These are phyloP conservation scores for Parnassius apollo DNA, from an alignment of 2,888 invertebrate species.

Conservation along the genomic window DNA sequence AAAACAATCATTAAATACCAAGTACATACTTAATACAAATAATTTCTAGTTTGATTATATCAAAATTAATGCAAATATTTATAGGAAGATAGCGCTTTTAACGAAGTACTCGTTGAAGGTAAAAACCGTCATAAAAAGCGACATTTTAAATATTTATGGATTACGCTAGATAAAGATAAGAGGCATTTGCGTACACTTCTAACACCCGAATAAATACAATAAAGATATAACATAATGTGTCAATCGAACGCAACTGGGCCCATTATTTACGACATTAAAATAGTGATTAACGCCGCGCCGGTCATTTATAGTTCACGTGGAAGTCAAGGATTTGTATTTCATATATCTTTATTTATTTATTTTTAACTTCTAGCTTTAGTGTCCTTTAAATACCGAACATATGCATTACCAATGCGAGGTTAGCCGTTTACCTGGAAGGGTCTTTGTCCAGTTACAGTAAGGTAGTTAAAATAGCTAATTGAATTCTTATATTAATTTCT, in stretches of 20 bases:
- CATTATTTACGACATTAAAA: conserved; percentile 5
- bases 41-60: no score
- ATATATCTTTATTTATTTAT: no score
- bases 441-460: no score
- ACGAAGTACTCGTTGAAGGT: not conserved
- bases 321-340: not conserved
- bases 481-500: no score
- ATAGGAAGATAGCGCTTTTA: not conserved
- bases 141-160: conserved; percentile 8
- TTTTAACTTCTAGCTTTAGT: no score
- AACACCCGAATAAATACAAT: conserved; percentile 7
- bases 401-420: no score
- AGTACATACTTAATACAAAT: no score
- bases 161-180: conserved; percentile 3
- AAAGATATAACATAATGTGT: conserved; percentile 7
- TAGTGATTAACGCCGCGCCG: not conserved
- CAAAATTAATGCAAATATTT: no score
- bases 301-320: conserved; percentile 10
- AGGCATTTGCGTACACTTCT: conserved; percentile 1
- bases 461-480: no score
- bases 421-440: no score
- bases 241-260: not conserved
- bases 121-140: conserved; percentile 4
- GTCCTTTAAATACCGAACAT: no score
- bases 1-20: no score